These are phyloP conservation scores for Opisthocomus hoazin DNA, from an alignment of 2,113 vertebrate species.

Conservation along the genomic window DNA sequence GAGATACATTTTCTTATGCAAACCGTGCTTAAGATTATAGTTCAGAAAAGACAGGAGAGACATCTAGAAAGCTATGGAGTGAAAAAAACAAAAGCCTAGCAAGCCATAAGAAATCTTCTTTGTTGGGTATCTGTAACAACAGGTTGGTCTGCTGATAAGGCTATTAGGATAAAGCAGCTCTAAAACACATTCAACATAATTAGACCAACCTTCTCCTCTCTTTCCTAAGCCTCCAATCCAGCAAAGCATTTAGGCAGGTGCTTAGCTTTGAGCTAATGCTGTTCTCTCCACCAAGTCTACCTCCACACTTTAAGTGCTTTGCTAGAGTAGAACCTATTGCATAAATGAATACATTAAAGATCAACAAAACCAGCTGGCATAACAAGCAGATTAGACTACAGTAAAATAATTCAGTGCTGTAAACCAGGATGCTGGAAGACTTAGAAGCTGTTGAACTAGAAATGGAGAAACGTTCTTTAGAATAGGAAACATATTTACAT, in stretches of 20 bases:
- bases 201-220: background rate
- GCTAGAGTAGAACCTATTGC: background rate
- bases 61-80: background rate
- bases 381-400: background rate
- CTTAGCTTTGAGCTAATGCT: slow-evolving; percentile 24
- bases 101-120: background rate
- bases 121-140: fast-evolving
- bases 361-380: slow-evolving; percentile 20
- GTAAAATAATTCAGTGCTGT: background rate
- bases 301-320: slow-evolving; percentile 11
- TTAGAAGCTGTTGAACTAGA: background rate
- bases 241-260: slow-evolving; percentile 8
- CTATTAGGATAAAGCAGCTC: background rate
- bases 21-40: background rate
- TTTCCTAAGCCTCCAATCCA: background rate
- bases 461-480: background rate
- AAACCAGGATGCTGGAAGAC: background rate
- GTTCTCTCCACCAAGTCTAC: slow-evolving; percentile 7
- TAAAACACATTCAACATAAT: slow-evolving; percentile 13
- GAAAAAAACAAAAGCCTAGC: background rate
- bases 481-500: background rate
- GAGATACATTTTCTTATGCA: background rate
- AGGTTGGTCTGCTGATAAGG: background rate
- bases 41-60: background rate
- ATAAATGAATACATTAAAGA: slow-evolving; percentile 11